These are phyloP conservation scores for Tanytarsus gracilentus DNA, from an alignment of 2,888 invertebrate species.

Conservation along the genomic window DNA sequence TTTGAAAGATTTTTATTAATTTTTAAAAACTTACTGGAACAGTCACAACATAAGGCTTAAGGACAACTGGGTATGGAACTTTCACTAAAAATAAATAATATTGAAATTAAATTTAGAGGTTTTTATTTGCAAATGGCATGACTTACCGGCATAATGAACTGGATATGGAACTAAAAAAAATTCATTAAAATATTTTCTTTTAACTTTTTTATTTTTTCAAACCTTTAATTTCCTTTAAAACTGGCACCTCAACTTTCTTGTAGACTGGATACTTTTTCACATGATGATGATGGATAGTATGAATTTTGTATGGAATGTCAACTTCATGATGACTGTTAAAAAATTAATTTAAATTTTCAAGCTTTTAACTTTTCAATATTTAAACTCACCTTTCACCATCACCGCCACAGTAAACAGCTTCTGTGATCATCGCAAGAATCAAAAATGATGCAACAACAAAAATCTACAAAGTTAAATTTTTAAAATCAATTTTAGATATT, in stretches of 20 bases:
- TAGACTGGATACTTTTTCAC: conserved; percentile 8
- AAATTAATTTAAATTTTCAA: background rate
- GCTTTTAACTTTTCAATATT: background rate
- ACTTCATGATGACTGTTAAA: conserved; percentile 9
- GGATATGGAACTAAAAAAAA: conserved; percentile 17
- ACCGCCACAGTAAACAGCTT: conserved; percentile 2
- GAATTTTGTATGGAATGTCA: conserved; percentile 24
- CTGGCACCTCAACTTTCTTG: conserved; percentile 22
- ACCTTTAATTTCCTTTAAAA: conserved; percentile 20
- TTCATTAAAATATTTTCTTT: too few relatives aligned
- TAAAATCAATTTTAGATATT: too few relatives aligned
- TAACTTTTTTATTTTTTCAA: too few relatives aligned
- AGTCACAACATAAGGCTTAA: conserved; percentile 22
- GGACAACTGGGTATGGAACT: conserved; percentile 17
- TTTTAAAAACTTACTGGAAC: too few relatives aligned
- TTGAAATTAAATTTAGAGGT: background rate
- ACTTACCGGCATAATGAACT: conserved; percentile 16
- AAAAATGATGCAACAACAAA: background rate
- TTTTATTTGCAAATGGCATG: background rate
- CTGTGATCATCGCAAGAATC: background rate
- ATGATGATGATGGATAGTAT: conserved; percentile 27
- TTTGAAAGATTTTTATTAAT: too few relatives aligned
- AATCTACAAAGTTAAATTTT: too few relatives aligned
- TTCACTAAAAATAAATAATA: too few relatives aligned
- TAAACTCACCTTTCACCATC: conserved; percentile 17